Conservation (phyloP, 2,797 vertebrate genomes). For the Lycodopsis pacificus region DNA sequence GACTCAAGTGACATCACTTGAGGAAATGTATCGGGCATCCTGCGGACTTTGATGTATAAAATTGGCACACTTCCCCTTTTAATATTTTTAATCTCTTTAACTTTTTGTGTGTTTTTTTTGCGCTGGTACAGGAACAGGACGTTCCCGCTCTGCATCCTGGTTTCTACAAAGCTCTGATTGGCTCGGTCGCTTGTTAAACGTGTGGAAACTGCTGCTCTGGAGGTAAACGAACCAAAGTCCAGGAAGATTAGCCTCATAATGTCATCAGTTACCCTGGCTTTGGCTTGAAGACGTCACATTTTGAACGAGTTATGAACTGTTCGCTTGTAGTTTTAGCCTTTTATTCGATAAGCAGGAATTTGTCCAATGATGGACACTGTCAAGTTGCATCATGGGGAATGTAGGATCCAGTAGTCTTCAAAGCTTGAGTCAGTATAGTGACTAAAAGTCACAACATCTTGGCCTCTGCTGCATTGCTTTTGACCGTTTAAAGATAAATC, state of each 20-base stretch:
- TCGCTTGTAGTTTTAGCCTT: background rate
- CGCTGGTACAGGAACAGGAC: background rate
- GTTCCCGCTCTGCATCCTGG: no score
- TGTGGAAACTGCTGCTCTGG: background rate
- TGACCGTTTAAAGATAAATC: slow-evolving; percentile 18
- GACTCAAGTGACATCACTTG: background rate
- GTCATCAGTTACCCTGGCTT: background rate
- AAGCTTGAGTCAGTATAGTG: background rate
- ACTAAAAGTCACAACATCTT: slow-evolving; percentile 1
- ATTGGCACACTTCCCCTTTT: background rate
- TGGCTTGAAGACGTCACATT: background rate
- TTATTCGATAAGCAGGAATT: background rate
- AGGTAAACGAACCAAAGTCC: background rate
- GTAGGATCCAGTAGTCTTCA: slow-evolving; percentile 5
- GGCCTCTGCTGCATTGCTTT: background rate
- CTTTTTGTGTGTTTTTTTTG: background rate
- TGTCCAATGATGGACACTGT: background rate
- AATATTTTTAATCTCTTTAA: background rate
- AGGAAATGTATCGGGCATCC: background rate
- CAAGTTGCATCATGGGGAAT: background rate
- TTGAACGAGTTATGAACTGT: background rate
- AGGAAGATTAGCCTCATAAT: background rate
- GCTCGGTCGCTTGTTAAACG: background rate
- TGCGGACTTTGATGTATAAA: background rate
- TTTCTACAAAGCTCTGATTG: background rate